Evolutionary conservation across 2,113 vertebrate species (phyloP).

Genomic region (Parus major): DNA sequence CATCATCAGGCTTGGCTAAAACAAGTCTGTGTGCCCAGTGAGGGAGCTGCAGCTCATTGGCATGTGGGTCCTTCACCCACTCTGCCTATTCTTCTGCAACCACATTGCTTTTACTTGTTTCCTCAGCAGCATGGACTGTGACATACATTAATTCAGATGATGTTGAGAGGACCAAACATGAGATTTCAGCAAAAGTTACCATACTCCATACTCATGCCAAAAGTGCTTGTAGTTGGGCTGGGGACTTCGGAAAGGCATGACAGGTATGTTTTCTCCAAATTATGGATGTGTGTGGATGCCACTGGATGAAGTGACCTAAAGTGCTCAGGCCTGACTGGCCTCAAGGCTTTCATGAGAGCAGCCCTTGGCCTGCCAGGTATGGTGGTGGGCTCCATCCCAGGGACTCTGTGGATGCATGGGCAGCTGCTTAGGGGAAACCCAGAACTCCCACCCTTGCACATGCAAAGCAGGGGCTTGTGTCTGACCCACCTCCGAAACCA

Average conservation of each 20-base stretch:
- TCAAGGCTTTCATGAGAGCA: neutral
- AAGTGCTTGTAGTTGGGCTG: neutral
- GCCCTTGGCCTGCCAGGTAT: neutral
- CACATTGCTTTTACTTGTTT: neutral
- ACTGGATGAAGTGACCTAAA: neutral
- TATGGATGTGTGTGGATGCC: neutral
- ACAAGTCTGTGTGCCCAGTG: neutral
- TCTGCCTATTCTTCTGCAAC: too few relatives aligned
- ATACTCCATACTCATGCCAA: rapidly evolving
- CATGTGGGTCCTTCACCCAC: neutral
- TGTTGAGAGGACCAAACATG: neutral
- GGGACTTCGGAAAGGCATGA: neutral
- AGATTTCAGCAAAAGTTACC: neutral
- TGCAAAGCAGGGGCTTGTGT: rapidly evolving
- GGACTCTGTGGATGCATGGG: rapidly evolving
- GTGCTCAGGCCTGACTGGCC: neutral
- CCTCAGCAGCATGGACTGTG: neutral
- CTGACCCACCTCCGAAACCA: neutral
- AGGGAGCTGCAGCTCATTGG: neutral
- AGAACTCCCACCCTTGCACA: rapidly evolving
- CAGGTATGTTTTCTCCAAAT: neutral
- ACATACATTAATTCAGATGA: rapidly evolving
- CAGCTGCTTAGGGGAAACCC: neutral
- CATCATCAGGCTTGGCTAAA: neutral
- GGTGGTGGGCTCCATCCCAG: neutral